Evolutionary conservation across 1,140 invertebrate genomes (phyloP).

Genomic region (Chrysomallon squamiferum): DNA sequence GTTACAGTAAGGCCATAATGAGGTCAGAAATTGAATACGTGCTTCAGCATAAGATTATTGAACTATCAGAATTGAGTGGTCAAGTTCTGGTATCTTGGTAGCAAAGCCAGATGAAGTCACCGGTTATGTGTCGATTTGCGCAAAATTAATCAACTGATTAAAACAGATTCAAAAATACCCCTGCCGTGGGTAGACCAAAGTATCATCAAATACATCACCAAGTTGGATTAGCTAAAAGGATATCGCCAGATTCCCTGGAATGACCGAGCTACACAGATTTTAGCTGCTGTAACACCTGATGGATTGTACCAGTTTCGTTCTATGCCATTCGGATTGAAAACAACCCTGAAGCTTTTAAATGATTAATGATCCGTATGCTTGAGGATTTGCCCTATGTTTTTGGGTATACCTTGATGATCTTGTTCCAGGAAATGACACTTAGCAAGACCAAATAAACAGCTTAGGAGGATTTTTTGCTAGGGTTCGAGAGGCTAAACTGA

Average conservation of each 20-base stretch:
- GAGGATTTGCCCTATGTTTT: no score
- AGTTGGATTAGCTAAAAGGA: constrained; percentile 24
- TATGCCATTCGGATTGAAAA: no score
- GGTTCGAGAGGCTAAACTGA: constrained; percentile 52
- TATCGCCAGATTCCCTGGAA: constrained; percentile 20
- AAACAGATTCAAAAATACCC: constrained; percentile 21
- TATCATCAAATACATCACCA: constrained; percentile 25
- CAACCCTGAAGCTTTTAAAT: no score
- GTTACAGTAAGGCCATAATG: constrained; percentile 44
- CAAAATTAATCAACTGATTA: constrained; percentile 19
- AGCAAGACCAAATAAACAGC: no score
- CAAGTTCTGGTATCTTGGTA: constrained; percentile 29
- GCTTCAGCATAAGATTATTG: constrained; percentile 28
- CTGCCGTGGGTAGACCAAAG: constrained; percentile 22
- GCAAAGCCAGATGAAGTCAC: constrained; percentile 20
- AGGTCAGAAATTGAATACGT: constrained; percentile 48
- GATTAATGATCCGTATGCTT: no score
- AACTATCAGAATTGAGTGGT: constrained; percentile 29
- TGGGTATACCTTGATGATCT: no score
- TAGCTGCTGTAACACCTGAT: constrained; percentile 27
- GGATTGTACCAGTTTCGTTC: constrained; percentile 57
- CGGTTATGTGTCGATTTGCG: constrained; percentile 26
- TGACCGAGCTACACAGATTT: constrained; percentile 20
- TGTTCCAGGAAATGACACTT: no score
- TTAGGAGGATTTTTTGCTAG: no score